Evolutionary conservation across 1,140 invertebrate species (phyloP).

Genomic region (Platorchestia sp.): DNA sequence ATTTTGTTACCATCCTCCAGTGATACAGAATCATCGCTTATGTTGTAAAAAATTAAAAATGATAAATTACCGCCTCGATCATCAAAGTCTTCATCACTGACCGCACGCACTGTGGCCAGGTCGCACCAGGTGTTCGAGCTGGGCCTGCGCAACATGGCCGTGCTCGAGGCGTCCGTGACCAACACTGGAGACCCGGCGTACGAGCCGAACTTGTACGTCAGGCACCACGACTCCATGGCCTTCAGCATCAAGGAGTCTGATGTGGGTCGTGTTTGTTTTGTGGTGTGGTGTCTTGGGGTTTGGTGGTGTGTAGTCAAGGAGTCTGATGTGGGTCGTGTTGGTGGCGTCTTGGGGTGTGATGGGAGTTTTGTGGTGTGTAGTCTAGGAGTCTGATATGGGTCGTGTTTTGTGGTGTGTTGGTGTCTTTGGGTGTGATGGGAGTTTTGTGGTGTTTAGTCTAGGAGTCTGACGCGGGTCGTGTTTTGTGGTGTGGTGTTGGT

Average conservation of each 20-base stretch:
- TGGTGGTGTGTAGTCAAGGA: no score
- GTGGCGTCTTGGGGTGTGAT: no score
- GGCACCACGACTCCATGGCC: constrained; percentile 82
- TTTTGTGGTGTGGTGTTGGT: no score
- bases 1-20: no score
- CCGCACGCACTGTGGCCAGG: not conserved
- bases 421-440: no score
- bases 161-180: constrained; percentile 80
- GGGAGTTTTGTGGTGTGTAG: no score
- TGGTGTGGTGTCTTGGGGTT: no score
- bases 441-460: no score
- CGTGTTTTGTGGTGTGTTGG: no score
- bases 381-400: no score
- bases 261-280: constrained; percentile 56
- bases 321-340: no score
- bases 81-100: not conserved
- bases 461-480: no score
- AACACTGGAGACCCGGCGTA: constrained; percentile 93
- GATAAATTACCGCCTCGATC: not conserved
- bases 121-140: constrained; percentile 74
- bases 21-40: not conserved
- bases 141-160: constrained; percentile 83
- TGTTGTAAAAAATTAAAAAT: not conserved
- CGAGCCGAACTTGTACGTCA: constrained; percentile 86
- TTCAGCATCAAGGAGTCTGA: constrained; percentile 78